Percentiles rank a stretch among this genome's conserved stretches.
Conservation (phyloP, 2,113 vertebrate species). For the Syrmaticus mikado region DNA sequence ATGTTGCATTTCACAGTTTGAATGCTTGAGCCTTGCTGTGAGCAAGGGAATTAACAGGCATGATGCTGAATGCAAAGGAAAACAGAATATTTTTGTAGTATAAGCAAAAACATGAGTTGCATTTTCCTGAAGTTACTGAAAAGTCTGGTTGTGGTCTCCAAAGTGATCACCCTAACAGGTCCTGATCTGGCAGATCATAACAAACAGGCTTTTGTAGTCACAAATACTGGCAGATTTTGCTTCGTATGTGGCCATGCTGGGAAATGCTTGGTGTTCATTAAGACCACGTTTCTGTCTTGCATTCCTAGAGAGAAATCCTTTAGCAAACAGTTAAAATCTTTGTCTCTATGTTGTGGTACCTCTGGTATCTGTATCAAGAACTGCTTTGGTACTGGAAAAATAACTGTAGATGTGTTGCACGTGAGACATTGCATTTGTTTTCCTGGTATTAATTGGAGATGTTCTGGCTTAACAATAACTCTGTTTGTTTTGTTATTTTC, state of each 20-base stretch:
- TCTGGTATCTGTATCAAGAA: neutral
- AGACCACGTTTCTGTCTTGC: neutral
- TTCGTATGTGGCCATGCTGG: neutral
- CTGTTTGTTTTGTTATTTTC: neutral
- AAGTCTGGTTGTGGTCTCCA: neutral
- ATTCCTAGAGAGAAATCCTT: neutral
- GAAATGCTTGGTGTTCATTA: neutral
- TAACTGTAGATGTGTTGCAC: neutral
- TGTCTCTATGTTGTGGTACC: neutral
- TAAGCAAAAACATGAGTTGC: neutral
- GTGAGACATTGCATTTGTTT: neutral
- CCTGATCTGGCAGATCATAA: neutral
- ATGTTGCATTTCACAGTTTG: neutral
- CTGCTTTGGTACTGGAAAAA: neutral
- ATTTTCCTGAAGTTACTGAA: neutral
- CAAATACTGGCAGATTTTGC: neutral
- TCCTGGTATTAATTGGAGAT: neutral
- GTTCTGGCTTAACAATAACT: neutral
- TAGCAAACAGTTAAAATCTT: neutral
- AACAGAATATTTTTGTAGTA: neutral
- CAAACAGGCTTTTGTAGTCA: neutral
- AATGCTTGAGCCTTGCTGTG: neutral
- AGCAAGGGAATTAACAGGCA: neutral
- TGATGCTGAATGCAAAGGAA: neutral
- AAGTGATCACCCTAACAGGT: neutral